Base-by-base conservation (phyloP, 2,888 invertebrate genomes). In the Drosophila parthenogenetica region DNA sequence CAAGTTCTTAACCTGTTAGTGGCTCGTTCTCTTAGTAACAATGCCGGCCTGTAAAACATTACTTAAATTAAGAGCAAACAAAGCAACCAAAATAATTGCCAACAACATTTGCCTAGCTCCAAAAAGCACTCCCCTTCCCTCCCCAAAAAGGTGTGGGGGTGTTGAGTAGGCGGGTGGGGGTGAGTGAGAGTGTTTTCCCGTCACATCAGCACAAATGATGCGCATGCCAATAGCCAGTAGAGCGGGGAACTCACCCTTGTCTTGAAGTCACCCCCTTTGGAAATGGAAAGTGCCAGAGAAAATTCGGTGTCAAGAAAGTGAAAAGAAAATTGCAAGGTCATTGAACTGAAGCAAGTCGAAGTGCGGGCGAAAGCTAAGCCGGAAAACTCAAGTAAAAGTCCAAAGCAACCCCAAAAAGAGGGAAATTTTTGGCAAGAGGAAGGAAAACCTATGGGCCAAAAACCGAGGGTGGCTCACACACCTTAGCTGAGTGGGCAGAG, bases 251-350 rank as follows among this genome's bases (percentile, higher is more conserved):
- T 72, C 68, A 73, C 89, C 89, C 77, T 65, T 58, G 54, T 40
- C 11, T 8, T 13, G 0, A 14, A 71, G 46, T 50, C 72, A 68
- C 37, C 59, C 70, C 65, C 53, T 43, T 11, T 35, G 10, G n/a
- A 10, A 39, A 14, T 45, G 46, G 14, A 32, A 39, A 10, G 43
- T n/a, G 43, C 17, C 45, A 57, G 57, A 66, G 69, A 79, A 79
- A 77, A 71, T 87, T 63, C 64, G 48, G 69, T 73, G 69, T 69
- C 60, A 86, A 83, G 84, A 84, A 86, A 88, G 66, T 71, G 84
- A 78, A 81, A 79, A 59, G 76, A 78, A 79, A 81, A 81, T 63
- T 59, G 75, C 82, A 79, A 85, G 89, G 81, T 89, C 90, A 82
- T 63, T 89, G 89, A 89, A 89, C 89, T 73, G 66, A 64, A 60